Evolutionary conservation across 2,797 vertebrate genomes (phyloP), one percentile per base, ranked within the genome.

Genomic region (Pempheris klunzingeri): DNA sequence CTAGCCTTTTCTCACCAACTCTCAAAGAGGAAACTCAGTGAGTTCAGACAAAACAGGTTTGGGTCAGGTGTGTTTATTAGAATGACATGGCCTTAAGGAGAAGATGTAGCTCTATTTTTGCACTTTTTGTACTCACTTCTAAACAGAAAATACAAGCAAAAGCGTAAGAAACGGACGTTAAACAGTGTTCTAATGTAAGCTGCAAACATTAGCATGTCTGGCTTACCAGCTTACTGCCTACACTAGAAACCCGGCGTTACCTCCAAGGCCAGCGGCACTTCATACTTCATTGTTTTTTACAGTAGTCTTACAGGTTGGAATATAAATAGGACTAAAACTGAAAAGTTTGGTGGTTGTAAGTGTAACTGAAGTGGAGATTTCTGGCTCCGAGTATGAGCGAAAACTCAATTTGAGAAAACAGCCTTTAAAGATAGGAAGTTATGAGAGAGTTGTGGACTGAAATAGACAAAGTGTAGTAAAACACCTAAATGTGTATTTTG

Each of bases 1-100:
- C 53, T 3, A 4, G 15, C 73, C 68, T 54, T 68, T 80, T 81
- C 77, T 81, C 60, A 73, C 77, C 81, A 62, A 69, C 17, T 32
- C 26, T 49, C 36, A 61, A 5, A 68, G 53, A 71, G 28, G 46
- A 54, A 63, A 57, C 58, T 47, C 74, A 47, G 47, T 65, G 57
- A 80, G 13, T 26, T 63, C 30, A 64, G 43, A 26, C 41, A 22
- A 71, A 80, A 13, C 54, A 49, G 36, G 67, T 63, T 34, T 63
- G 55, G 50, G 24, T 41, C 7, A 38, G 30, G 36, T 28, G 22
- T 32, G 22, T 74, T 24, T 54, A 26, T 49, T 36, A 61, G n/a
- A 75, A 67, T 55, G 59, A 5, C 3, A 4, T 12, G 2, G 17
- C 36, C 17, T 38, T 26, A 54, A 24, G 20, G 49, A 58, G 10